A percentile compares a stretch with the other conserved stretches of the same genome.
These are phyloP conservation scores for Vultur gryphus DNA, from an alignment of 2,797 vertebrate species.

Conservation along the genomic window DNA sequence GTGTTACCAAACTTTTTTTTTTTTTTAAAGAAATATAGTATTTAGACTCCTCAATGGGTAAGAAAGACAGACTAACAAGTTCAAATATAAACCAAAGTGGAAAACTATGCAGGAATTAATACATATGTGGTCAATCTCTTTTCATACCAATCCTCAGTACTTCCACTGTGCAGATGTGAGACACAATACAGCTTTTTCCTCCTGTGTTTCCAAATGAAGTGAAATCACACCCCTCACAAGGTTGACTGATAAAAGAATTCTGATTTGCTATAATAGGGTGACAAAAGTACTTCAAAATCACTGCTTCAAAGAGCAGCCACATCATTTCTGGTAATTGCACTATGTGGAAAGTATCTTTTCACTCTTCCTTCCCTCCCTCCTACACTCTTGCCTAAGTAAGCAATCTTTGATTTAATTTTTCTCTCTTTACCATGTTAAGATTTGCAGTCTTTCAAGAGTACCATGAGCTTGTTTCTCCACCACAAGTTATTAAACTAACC, in stretches of 20 bases:
- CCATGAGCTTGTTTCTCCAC: background rate
- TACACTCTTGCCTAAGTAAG: constrained; percentile 12
- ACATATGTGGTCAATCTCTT: background rate
- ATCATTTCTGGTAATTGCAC: constrained; percentile 34
- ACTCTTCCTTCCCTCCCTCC: constrained; percentile 28
- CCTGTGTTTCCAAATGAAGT: background rate
- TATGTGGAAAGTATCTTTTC: background rate
- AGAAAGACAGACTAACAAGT: background rate
- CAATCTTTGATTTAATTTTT: background rate
- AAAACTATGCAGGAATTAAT: background rate
- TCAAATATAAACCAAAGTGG: background rate
- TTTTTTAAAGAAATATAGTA: background rate
- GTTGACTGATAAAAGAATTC: background rate
- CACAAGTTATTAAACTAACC: background rate
- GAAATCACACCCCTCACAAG: background rate
- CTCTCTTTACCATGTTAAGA: background rate
- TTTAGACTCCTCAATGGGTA: background rate
- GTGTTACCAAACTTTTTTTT: background rate
- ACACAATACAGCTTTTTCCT: background rate
- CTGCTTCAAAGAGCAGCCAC: background rate
- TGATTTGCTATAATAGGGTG: background rate
- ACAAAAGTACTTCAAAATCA: background rate
- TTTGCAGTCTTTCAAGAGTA: background rate
- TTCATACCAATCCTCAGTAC: background rate
- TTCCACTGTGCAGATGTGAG: background rate